phyloP scores from a whole-genome alignment of 2,888 invertebrate genomes.

The Synergus laeviventris region DNA sequence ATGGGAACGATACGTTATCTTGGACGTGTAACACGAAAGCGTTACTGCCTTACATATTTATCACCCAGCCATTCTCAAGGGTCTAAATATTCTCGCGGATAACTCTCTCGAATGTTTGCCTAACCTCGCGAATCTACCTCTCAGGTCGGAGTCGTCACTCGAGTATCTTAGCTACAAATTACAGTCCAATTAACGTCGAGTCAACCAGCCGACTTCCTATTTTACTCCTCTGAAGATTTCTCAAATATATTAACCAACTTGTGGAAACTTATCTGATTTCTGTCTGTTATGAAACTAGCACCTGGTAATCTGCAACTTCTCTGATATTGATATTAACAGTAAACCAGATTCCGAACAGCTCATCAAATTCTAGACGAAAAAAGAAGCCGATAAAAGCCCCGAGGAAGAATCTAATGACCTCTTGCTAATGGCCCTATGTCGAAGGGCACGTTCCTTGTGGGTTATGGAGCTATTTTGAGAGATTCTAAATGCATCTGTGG shows the following conservation, averaged over 20 bases:
- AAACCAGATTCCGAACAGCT: no score
- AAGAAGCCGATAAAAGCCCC: no score
- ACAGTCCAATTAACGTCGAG: slow-evolving; percentile 22
- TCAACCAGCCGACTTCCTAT: not conserved
- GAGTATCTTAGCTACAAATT: slow-evolving; percentile 23
- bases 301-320: no score
- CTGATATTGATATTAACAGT: no score
- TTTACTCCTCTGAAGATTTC: not conserved
- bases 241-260: not conserved
- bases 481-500: no score
- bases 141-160: not conserved
- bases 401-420: no score
- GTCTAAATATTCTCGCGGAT: slow-evolving; percentile 27
- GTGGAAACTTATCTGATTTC: not conserved
- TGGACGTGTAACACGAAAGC: slow-evolving; percentile 63
- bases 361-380: no score
- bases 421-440: no score
- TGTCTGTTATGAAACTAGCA: not conserved
- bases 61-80: slow-evolving; percentile 22
- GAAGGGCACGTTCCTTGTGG: no score
- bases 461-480: no score
- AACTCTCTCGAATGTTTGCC: slow-evolving; percentile 7
- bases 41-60: slow-evolving; percentile 38
- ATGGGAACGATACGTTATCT: slow-evolving; percentile 65
- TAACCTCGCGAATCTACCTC: not conserved